Percentiles rank a stretch among this genome's conserved stretches.
Conservation (phyloP, 2,113 vertebrate genomes). For the Seriola aureovittata region DNA sequence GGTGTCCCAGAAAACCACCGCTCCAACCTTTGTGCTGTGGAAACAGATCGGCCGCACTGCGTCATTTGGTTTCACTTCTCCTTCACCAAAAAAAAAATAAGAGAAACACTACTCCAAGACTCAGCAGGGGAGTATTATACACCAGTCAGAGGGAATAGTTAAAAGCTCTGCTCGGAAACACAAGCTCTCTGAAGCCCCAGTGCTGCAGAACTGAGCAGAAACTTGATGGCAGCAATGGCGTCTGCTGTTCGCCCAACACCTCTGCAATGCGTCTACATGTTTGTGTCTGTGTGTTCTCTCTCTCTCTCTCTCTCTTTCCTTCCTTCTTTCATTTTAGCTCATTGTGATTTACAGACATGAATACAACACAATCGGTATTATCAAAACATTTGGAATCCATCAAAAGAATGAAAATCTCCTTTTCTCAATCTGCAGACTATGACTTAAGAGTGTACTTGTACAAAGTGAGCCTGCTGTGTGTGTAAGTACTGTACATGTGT, state of each 20-base stretch:
- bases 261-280: constrained; percentile 53
- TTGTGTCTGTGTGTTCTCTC: constrained; percentile 1
- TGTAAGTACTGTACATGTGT: constrained; percentile 32
- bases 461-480: not conserved
- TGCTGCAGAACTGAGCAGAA: constrained; percentile 34
- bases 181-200: constrained; percentile 3
- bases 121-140: constrained; percentile 14
- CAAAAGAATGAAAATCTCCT: not conserved
- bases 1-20: not conserved
- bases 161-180: constrained; percentile 36
- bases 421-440: not conserved
- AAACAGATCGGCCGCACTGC: constrained; percentile 7
- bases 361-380: constrained; percentile 5
- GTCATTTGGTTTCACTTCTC: constrained; percentile 26
- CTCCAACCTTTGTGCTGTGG: constrained; percentile 1
- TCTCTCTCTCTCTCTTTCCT: not conserved
- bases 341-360: constrained; percentile 1
- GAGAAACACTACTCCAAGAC: constrained; percentile 26
- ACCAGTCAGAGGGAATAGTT: constrained; percentile 46
- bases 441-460: not conserved
- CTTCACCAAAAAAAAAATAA: constrained; percentile 9
- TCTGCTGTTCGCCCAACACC: constrained; percentile 2
- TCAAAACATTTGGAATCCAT: constrained; percentile 9
- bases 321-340: constrained; percentile 4
- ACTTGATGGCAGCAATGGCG: not conserved